Evolutionary conservation across 2,113 vertebrate species (phyloP).

Genomic region (Phrynocephalus versicolor): DNA sequence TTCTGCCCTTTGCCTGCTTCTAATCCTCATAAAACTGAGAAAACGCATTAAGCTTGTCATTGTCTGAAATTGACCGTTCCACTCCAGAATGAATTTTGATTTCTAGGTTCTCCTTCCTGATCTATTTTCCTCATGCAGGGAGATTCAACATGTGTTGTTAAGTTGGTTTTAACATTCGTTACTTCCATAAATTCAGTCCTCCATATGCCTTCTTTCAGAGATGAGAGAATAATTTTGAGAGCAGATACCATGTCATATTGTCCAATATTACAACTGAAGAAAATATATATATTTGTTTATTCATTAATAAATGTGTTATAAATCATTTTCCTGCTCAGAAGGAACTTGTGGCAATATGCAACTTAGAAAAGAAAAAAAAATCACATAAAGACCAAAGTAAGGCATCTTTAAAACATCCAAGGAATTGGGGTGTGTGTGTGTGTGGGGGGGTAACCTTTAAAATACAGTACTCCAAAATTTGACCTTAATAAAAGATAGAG

Average conservation of each 20-base stretch:
- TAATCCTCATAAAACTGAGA: not conserved
- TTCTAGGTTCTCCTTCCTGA: not conserved
- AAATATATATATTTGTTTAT: too few relatives aligned
- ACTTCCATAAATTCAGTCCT: not conserved
- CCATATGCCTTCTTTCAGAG: too few relatives aligned
- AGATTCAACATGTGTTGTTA: not conserved
- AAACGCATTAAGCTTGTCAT: not conserved
- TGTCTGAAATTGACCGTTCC: not conserved
- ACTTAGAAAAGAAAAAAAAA: not conserved
- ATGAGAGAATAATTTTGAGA: too few relatives aligned
- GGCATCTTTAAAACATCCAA: too few relatives aligned
- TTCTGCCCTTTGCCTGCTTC: not conserved
- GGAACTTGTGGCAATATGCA: not conserved
- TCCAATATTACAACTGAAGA: too few relatives aligned
- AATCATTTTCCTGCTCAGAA: not conserved
- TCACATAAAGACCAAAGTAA: too few relatives aligned
- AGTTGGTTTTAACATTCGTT: not conserved
- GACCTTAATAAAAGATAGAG: not conserved
- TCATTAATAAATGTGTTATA: too few relatives aligned
- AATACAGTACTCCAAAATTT: too few relatives aligned
- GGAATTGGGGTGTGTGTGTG: too few relatives aligned
- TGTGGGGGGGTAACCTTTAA: too few relatives aligned
- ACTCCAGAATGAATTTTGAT: not conserved
- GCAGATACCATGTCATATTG: too few relatives aligned
- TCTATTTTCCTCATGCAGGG: not conserved